Percentiles rank a stretch among this genome's conserved stretches.
These are phyloP conservation scores for Amyelois transitella DNA, from an alignment of 1,140 invertebrate species.

Conservation along the genomic window DNA sequence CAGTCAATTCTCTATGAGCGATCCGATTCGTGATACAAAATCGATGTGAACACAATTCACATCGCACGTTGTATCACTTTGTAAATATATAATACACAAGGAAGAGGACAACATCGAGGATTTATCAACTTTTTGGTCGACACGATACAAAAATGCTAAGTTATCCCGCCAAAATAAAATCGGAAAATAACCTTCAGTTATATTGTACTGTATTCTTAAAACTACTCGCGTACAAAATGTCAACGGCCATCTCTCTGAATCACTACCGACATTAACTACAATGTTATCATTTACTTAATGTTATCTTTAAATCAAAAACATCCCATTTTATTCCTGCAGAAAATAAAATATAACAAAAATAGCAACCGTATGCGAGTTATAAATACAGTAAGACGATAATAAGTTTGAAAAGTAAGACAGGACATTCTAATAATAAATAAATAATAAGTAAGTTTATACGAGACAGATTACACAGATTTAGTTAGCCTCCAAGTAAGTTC, in stretches of 20 bases:
- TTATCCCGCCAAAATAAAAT: conserved; percentile 23
- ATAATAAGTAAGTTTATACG: too few species aligned
- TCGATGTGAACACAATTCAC: conserved; percentile 18
- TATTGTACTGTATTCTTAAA: conserved; percentile 29
- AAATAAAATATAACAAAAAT: too few species aligned
- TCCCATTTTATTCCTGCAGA: too few species aligned
- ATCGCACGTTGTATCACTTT: conserved; percentile 44
- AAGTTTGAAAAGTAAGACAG: too few species aligned
- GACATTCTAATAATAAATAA: too few species aligned
- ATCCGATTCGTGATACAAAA: neutral
- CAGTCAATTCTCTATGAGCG: neutral
- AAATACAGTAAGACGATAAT: too few species aligned
- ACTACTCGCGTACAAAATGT: conserved; percentile 35
- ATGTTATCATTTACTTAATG: too few species aligned
- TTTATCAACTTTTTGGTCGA: neutral
- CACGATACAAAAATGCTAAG: conserved; percentile 5
- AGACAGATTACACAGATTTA: too few species aligned
- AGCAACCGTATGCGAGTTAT: too few species aligned
- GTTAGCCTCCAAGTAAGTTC: too few species aligned
- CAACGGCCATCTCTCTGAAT: neutral
- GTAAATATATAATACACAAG: conserved; percentile 20
- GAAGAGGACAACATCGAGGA: neutral
- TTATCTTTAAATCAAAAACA: too few species aligned
- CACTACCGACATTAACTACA: too few species aligned
- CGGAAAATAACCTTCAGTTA: conserved; percentile 18